Percentiles rank a stretch among this genome's conserved stretches.
These are phyloP conservation scores for Heliocidaris erythrogramma DNA, from an alignment of 35 echinoderm and acorn worm genomes.

Conservation along the genomic window DNA sequence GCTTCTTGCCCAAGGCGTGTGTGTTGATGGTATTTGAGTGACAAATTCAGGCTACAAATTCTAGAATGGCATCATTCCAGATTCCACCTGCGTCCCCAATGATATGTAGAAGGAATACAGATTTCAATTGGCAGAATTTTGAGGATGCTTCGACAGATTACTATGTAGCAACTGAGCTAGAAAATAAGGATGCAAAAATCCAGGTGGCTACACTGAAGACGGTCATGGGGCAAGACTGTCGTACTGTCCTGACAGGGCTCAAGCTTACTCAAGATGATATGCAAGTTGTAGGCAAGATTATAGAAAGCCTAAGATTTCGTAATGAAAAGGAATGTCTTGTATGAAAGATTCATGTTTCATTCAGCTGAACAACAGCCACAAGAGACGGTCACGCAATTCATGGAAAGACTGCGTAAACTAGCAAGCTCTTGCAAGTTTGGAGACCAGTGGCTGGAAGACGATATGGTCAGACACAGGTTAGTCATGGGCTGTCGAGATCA, in stretches of 20 bases:
- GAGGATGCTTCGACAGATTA: constrained; percentile 47
- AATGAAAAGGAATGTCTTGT: constrained; percentile 50
- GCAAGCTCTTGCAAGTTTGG: constrained; percentile 34
- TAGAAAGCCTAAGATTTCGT: constrained; percentile 34
- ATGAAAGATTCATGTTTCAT: constrained; percentile 61
- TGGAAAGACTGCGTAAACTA: constrained; percentile 49
- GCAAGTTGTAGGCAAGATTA: constrained; percentile 32
- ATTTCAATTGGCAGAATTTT: constrained; percentile 46
- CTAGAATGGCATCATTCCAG: constrained; percentile 45
- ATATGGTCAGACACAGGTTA: constrained; percentile 47
- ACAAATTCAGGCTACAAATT: not conserved
- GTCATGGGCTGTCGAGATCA: constrained; percentile 53
- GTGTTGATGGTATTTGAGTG: not conserved
- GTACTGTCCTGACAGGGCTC: constrained; percentile 49
- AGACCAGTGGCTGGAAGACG: constrained; percentile 9
- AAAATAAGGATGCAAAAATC: constrained; percentile 43
- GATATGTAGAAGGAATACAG: constrained; percentile 44
- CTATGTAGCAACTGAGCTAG: constrained; percentile 33
- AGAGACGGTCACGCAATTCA: too few species aligned
- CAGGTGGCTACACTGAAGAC: too few species aligned
- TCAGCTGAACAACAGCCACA: constrained; percentile 41
- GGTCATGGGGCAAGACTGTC: too few species aligned
- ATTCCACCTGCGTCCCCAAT: constrained; percentile 48
- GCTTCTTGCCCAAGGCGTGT: not conserved
- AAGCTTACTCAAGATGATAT: constrained; percentile 47